These are phyloP conservation scores for Phoxinus dragarum DNA, from an alignment of 2,797 vertebrate species.

Conservation along the genomic window DNA sequence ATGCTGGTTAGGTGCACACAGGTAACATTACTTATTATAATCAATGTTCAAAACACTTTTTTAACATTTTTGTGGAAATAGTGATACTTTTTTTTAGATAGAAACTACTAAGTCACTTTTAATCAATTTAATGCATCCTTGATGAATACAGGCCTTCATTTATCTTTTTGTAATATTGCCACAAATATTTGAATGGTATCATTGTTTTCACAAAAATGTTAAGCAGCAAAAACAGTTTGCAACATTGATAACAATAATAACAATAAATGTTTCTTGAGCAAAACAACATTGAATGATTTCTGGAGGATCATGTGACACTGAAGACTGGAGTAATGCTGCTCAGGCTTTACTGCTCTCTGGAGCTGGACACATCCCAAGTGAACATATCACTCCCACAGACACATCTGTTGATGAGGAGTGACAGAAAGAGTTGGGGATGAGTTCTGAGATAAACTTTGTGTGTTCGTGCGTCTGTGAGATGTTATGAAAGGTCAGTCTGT, in stretches of 20 bases:
- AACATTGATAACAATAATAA: too few relatives aligned
- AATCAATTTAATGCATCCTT: too few relatives aligned
- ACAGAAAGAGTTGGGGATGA: neutral
- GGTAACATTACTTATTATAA: too few relatives aligned
- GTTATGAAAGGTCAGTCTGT: constrained; percentile 15
- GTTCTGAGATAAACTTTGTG: neutral
- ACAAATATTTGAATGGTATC: neutral
- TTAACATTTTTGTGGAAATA: too few relatives aligned
- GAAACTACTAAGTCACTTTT: too few relatives aligned
- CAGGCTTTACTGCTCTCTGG: constrained; percentile 6
- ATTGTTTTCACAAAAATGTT: too few relatives aligned
- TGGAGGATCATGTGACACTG: neutral
- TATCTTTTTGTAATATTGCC: too few relatives aligned
- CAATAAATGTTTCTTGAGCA: neutral
- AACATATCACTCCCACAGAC: constrained; percentile 31
- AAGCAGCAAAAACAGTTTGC: too few relatives aligned
- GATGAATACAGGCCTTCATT: too few relatives aligned
- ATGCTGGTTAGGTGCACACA: too few relatives aligned
- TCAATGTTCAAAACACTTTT: too few relatives aligned
- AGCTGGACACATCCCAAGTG: neutral
- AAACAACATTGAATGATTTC: neutral
- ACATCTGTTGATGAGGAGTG: constrained; percentile 4
- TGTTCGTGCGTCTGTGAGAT: neutral
- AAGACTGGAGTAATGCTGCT: neutral
- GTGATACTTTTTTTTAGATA: too few relatives aligned